Evolutionary conservation across 2,888 invertebrate species (phyloP).

Genomic region (Hyposoter didymator): DNA sequence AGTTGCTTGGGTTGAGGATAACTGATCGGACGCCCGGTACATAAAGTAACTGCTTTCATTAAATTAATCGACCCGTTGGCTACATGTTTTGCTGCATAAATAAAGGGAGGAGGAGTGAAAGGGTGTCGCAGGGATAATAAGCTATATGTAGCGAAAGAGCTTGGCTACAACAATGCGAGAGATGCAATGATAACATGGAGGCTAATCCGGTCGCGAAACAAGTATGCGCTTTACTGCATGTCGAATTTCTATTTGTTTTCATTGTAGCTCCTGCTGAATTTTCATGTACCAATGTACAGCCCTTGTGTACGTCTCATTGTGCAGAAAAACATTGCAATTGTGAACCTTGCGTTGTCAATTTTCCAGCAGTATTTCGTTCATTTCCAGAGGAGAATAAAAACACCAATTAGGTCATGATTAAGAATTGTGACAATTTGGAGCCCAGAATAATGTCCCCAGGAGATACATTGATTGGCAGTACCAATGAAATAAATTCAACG

Average conservation of each 20-base stretch:
- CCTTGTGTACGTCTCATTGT: neutral
- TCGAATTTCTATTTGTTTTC: constrained; percentile 47
- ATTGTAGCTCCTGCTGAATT: constrained; percentile 38
- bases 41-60: constrained; percentile 48
- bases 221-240: constrained; percentile 53
- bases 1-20: neutral
- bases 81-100: constrained; percentile 47
- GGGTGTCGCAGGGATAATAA: constrained; percentile 6
- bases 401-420: neutral
- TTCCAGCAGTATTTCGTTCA: neutral
- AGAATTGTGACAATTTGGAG: neutral
- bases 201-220: constrained; percentile 63
- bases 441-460: neutral
- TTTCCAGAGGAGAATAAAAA: neutral
- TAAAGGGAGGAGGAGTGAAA: constrained; percentile 4
- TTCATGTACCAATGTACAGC: constrained; percentile 13
- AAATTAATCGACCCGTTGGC: constrained; percentile 54
- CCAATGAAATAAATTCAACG: neutral
- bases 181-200: constrained; percentile 58
- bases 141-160: constrained; percentile 30
- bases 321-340: neutral
- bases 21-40: neutral
- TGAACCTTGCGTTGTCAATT: neutral
- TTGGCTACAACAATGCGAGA: constrained; percentile 45
- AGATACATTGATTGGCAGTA: neutral